These are phyloP conservation scores for Rotaria macrura DNA, from an alignment of 2,888 invertebrate species.

Conservation along the genomic window DNA sequence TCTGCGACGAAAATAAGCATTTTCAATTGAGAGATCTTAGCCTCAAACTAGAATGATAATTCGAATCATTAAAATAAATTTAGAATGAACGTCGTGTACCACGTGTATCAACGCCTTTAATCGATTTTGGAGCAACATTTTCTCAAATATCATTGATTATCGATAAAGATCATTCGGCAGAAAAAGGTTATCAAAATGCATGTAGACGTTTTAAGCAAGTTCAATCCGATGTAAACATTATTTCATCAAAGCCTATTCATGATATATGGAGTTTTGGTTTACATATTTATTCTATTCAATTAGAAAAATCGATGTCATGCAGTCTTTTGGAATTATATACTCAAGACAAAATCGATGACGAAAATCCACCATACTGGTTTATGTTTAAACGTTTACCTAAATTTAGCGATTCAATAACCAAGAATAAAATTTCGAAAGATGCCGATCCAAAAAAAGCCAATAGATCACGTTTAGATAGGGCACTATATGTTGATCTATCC, in stretches of 20 bases:
- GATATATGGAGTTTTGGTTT: constrained; percentile 14
- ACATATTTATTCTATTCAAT: neutral
- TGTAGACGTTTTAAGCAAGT: neutral
- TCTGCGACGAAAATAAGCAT: no score
- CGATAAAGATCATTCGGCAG: neutral
- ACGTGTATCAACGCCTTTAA: neutral
- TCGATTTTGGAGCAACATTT: neutral
- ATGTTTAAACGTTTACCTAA: neutral
- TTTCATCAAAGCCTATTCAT: neutral
- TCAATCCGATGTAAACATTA: neutral
- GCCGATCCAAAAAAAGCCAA: no score
- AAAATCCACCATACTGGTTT: neutral
- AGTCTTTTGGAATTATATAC: neutral
- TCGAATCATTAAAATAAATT: no score
- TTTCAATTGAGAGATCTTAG: no score
- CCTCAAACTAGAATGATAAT: no score
- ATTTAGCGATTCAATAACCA: neutral
- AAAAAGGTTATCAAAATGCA: neutral
- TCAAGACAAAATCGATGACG: neutral
- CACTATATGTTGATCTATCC: neutral
- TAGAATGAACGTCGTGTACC: neutral
- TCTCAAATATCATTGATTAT: neutral
- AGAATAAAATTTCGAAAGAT: neutral
- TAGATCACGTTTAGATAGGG: neutral
- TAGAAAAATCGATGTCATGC: neutral